A percentile compares a stretch with the other conserved stretches of the same genome.
phyloP scores from a whole-genome alignment of 2,888 invertebrate species.

The Cyaniris semiargus region DNA sequence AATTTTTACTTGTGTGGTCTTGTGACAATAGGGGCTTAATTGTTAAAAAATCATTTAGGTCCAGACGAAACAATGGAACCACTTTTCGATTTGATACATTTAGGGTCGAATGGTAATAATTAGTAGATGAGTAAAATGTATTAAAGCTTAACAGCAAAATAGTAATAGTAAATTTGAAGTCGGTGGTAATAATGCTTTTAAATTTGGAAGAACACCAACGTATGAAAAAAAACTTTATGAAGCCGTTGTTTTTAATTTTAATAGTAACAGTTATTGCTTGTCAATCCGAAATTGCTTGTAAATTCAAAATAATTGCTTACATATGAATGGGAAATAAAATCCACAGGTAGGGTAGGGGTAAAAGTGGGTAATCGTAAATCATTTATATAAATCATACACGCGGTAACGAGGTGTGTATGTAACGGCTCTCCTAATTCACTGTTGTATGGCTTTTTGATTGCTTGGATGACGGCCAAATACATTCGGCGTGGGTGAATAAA shows the following conservation, averaged over 20 bases:
- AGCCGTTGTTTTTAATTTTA: too few relatives aligned
- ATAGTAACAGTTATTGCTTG: not conserved
- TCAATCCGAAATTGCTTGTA: not conserved
- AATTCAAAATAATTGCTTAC: too few relatives aligned
- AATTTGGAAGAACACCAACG: too few relatives aligned
- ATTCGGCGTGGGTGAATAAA: constrained; percentile 43
- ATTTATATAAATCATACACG: constrained; percentile 35
- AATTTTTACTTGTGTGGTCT: constrained; percentile 36
- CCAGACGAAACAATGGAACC: not conserved
- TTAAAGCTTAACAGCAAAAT: too few relatives aligned
- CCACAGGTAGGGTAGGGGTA: not conserved
- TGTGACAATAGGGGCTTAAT: constrained; percentile 27
- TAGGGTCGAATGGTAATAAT: not conserved
- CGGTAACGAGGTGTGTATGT: constrained; percentile 42
- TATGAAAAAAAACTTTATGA: too few relatives aligned
- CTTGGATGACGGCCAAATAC: constrained; percentile 61
- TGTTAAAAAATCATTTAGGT: not conserved
- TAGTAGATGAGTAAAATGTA: too few relatives aligned
- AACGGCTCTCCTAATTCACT: constrained; percentile 49
- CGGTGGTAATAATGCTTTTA: too few relatives aligned
- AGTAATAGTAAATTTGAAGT: too few relatives aligned
- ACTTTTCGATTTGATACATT: not conserved
- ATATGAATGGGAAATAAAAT: not conserved
- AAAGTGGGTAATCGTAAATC: constrained; percentile 3
- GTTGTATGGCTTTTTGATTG: constrained; percentile 64